Conservation (phyloP, 1,140 invertebrate species). For the Brachionus koreanus region DNA sequence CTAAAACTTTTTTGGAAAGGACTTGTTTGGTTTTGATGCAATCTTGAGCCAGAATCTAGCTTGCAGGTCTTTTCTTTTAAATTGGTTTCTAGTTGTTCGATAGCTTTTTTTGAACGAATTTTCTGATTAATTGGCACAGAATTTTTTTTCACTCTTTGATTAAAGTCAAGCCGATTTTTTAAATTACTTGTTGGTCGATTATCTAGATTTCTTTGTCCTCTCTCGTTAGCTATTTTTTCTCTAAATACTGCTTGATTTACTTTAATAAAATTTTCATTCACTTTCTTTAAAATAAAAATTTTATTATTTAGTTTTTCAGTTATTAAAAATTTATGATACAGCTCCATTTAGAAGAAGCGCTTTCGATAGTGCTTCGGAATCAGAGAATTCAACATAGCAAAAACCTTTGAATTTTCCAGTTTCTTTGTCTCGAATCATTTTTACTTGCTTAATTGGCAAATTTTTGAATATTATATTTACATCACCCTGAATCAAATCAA, state of each 20-base stretch:
- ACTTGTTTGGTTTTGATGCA: neutral
- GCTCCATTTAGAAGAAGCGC: conserved; percentile 26
- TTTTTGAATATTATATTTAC: conserved; percentile 30
- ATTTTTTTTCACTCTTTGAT: neutral
- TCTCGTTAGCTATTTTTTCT: neutral
- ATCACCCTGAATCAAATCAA: conserved; percentile 12
- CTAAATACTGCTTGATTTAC: neutral
- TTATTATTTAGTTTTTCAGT: neutral
- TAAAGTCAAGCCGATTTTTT: neutral
- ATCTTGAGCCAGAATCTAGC: neutral
- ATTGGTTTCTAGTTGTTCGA: neutral
- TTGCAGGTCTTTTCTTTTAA: neutral
- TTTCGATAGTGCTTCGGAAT: neutral
- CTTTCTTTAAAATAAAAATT: neutral
- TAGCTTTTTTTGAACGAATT: neutral
- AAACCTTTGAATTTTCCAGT: conserved; percentile 24
- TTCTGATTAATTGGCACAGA: neutral
- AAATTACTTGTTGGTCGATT: neutral
- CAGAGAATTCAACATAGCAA: conserved; percentile 41
- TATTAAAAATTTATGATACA: neutral
- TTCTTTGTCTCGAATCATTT: conserved; percentile 37
- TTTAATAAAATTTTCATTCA: conserved; percentile 33
- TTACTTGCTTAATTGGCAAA: neutral
- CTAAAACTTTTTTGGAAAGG: neutral
- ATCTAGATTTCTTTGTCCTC: neutral